Evolutionary conservation across 2,113 vertebrate genomes (phyloP).

Genomic region (Sorex fumeus): DNA sequence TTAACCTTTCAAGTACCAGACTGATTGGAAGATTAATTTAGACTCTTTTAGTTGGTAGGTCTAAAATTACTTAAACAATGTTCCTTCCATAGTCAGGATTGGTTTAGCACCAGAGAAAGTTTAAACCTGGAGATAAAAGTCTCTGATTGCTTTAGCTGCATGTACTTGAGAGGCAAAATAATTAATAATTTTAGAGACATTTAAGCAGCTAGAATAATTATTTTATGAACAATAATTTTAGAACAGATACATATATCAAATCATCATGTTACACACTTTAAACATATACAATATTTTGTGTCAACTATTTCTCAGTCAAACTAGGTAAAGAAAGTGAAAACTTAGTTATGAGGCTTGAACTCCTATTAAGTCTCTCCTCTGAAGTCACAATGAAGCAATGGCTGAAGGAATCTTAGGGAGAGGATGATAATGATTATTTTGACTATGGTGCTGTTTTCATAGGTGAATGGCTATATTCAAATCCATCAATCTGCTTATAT

Average conservation of each 20-base stretch:
- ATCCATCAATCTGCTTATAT: background rate
- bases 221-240: too few species aligned
- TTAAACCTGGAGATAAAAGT: background rate
- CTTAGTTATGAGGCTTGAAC: background rate
- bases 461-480: background rate
- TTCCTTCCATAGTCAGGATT: background rate
- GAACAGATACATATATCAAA: background rate
- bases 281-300: background rate
- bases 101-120: background rate
- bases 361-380: background rate
- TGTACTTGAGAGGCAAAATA: background rate
- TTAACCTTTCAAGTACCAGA: background rate
- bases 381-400: background rate
- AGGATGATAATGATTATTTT: too few species aligned
- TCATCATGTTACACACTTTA: background rate
- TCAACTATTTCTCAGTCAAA: background rate
- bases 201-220: too few species aligned
- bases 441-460: background rate
- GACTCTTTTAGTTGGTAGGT: background rate
- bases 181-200: background rate
- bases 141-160: too few species aligned
- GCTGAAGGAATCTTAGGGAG: background rate
- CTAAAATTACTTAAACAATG: background rate
- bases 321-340: background rate
- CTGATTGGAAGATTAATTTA: background rate